Evolutionary conservation across 64 coral and sea anemone species (phyloP).

Genomic region (Anthopleura sola): DNA sequence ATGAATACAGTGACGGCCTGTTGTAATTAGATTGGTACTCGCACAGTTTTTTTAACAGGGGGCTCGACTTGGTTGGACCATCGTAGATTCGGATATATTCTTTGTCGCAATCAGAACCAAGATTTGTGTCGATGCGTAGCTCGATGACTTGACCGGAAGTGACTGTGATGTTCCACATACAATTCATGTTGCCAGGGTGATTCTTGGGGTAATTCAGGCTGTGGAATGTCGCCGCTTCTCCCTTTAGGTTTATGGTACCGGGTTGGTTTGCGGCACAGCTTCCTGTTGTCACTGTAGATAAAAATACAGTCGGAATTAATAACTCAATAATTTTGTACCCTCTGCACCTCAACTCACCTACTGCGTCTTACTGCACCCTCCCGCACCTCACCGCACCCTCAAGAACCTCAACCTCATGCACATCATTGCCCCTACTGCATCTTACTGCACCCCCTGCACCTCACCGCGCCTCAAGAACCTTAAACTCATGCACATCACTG

Average conservation of each 20-base stretch:
- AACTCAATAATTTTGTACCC: background rate
- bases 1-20: background rate
- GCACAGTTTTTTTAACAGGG: background rate
- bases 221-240: background rate
- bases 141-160: background rate
- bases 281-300: background rate
- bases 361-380: background rate
- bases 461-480: background rate
- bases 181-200: slow-evolving; percentile 22
- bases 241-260: background rate
- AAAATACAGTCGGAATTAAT: background rate
- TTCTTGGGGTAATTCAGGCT: background rate
- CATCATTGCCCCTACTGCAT: background rate
- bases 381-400: background rate
- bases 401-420: background rate
- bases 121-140: background rate
- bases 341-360: too few relatives aligned
- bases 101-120: background rate
- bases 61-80: background rate
- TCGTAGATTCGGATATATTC: slow-evolving; percentile 7
- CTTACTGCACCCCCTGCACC: background rate
- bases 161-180: slow-evolving; percentile 25
- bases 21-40: background rate
- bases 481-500: background rate
- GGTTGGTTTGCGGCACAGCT: background rate